phyloP scores from a whole-genome alignment of 1,140 invertebrate species.

The Apocrypta bakeri region DNA sequence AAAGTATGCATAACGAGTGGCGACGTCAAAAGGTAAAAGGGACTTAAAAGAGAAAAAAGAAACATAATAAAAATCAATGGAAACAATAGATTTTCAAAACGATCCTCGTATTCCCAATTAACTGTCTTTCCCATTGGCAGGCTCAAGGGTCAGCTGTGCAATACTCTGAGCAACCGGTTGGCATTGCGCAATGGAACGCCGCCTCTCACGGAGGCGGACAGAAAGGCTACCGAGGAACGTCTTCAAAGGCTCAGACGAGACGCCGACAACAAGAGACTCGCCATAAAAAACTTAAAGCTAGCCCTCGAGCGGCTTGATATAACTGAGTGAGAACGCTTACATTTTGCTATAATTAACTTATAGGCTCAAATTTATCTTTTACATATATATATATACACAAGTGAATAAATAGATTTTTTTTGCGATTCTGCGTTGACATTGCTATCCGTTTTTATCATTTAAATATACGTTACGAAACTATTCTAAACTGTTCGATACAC shows the following conservation, averaged over 20 bases:
- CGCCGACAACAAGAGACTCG: constrained; percentile 81
- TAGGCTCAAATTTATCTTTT: not conserved
- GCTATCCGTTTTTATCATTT: no score
- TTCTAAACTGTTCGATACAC: no score
- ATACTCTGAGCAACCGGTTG: constrained; percentile 74
- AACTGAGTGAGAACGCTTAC: constrained; percentile 80
- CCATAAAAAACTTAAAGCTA: constrained; percentile 85
- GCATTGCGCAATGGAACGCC: constrained; percentile 68
- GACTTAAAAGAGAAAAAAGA: not conserved
- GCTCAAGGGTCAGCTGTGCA: constrained; percentile 79
- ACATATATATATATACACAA: no score
- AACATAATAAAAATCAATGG: not conserved
- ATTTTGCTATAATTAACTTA: constrained; percentile 13
- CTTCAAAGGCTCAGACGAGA: constrained; percentile 80
- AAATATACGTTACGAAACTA: no score
- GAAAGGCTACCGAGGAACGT: constrained; percentile 81
- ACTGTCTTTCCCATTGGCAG: constrained; percentile 63
- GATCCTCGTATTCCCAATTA: constrained; percentile 11
- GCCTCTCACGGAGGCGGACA: constrained; percentile 76
- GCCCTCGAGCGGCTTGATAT: constrained; percentile 85
- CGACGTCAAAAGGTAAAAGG: not conserved
- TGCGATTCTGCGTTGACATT: no score
- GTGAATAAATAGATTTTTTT: no score
- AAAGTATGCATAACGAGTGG: no score
- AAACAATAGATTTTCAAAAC: constrained; percentile 2